phyloP scores from a whole-genome alignment of 23 tunicate genomes.

The Corella eumyota region DNA sequence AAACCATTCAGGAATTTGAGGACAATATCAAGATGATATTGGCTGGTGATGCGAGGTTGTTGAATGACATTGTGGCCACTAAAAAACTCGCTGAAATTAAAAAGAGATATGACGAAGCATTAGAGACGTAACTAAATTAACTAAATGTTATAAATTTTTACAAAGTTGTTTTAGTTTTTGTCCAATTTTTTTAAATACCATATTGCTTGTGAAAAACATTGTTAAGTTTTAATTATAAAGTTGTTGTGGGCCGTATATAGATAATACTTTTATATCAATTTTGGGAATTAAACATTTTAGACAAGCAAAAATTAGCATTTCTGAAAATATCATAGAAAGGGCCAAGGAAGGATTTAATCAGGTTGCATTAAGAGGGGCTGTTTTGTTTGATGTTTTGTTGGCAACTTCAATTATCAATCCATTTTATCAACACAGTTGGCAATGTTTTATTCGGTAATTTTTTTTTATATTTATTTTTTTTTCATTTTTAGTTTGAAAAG shows the following conservation, averaged over 20 bases:
- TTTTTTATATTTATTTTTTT: not conserved
- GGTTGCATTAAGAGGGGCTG: slow-evolving; percentile 71
- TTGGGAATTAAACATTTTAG: no score
- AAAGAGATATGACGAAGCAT: slow-evolving; percentile 72
- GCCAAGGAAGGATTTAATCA: slow-evolving; percentile 72
- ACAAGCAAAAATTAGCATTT: slow-evolving; percentile 29
- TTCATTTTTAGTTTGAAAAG: no score
- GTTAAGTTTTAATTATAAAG: no score
- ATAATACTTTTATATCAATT: no score
- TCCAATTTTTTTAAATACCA: no score
- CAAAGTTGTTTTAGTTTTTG: no score
- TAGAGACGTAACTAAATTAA: slow-evolving; percentile 47
- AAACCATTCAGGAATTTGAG: slow-evolving; percentile 31
- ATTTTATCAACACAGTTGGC: slow-evolving; percentile 74
- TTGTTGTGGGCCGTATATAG: no score
- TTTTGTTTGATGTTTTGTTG: slow-evolving; percentile 45
- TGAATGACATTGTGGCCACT: slow-evolving; percentile 56
- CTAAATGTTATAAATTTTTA: no score
- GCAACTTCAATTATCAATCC: slow-evolving; percentile 57
- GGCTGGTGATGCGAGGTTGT: slow-evolving; percentile 66
- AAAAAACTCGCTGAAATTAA: slow-evolving; percentile 70
- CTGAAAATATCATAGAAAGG: slow-evolving; percentile 54
- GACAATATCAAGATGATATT: slow-evolving; percentile 72
- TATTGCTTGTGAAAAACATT: no score
- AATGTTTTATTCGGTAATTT: slow-evolving; percentile 45